phyloP scores from a whole-genome alignment of 2,797 vertebrate species.

The Lagorchestes hirsutus region DNA sequence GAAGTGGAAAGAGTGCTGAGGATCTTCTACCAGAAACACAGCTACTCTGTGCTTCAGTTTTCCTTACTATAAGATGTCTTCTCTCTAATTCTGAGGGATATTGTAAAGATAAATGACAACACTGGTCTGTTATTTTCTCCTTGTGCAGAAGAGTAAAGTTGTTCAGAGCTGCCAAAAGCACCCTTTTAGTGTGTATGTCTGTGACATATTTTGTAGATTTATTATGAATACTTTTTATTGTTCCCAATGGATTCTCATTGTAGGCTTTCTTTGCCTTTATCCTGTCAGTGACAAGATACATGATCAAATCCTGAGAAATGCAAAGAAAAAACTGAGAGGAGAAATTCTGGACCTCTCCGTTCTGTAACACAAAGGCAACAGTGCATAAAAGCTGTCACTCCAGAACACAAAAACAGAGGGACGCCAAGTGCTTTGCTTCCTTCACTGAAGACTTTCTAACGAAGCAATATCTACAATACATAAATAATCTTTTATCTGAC shows the following conservation, averaged over 20 bases:
- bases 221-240: constrained; percentile 39
- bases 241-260: constrained; percentile 44
- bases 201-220: constrained; percentile 44
- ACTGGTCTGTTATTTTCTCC: constrained; percentile 1
- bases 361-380: constrained; percentile 52
- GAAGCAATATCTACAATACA: background rate
- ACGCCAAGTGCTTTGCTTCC: constrained; percentile 31
- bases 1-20: background rate
- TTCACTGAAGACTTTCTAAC: background rate
- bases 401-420: constrained; percentile 39
- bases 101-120: constrained; percentile 42
- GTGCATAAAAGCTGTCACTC: constrained; percentile 52
- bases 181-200: constrained; percentile 16
- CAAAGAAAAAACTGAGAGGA: constrained; percentile 49
- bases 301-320: constrained; percentile 46
- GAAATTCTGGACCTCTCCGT: constrained; percentile 46
- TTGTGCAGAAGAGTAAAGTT: constrained; percentile 13
- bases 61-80: constrained; percentile 25
- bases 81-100: constrained; percentile 14
- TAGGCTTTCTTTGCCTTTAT: constrained; percentile 44
- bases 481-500: constrained; percentile 4
- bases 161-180: background rate
- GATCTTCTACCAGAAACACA: background rate
- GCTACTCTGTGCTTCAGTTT: constrained; percentile 37
- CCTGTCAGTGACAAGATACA: constrained; percentile 20